Base-by-base conservation (phyloP, 2,888 invertebrate genomes). In the Adineta ricciae region DNA sequence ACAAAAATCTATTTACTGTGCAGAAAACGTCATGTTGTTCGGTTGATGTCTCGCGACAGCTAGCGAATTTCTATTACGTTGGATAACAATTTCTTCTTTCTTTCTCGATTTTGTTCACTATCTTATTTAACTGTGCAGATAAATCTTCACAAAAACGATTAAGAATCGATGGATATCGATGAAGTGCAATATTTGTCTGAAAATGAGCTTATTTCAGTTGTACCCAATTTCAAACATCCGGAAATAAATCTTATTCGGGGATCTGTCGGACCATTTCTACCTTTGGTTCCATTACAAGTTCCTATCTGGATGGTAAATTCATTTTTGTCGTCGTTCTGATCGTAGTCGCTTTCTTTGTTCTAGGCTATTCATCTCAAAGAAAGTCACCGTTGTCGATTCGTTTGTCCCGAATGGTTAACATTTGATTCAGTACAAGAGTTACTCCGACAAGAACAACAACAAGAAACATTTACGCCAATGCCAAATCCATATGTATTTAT, bases 371-470 rank as follows among this genome's bases (percentile, higher is more conserved):
- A 94, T 92, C 91, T 99, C 83, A 94, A 95, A 89, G 95, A 95
- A 88, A 94, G 96, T 90, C 95, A 96, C 88, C 96, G 96, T 90
- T 99, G 98, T 89, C 93, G 95, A 85, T 93, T 99, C 85, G 92
- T 96, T 84, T 93, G 94, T 4, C 98, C 98, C 16, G 94, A 94
- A 83, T 99, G 99, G 99, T 95, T 99, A 95, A 93, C 95, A 86
- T 91, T 94, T 3, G 95, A 96, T 86, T 91, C 91, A 86, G 91
- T 96, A 32, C 83, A 86, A 84, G 84, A 82, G 64, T 56, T 86
- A 86, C 84, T 86, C 49, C 83, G 83, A 52, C 82, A 83, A 50
- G 86, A 86, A 52, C 83, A 84, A 83, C 49, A 82, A 64, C 83
- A 73, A 50, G 83, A 83, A 54, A 46, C 83, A 49, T 83, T 85